phyloP scores from a whole-genome alignment of 1,140 invertebrate genomes.

The Zaprionus lachaisei region DNA sequence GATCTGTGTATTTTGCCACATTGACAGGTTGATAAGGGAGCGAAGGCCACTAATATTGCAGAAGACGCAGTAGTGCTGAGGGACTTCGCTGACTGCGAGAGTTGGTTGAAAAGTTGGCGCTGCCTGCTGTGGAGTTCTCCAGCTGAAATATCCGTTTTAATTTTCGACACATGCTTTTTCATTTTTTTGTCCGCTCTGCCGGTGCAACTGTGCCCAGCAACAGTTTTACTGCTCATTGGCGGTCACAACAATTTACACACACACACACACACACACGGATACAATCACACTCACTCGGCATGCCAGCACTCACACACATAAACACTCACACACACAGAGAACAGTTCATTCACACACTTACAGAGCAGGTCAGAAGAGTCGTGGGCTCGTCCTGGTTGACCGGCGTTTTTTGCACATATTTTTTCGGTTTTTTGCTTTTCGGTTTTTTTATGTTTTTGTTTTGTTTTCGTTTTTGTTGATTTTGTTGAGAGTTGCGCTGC shows the following conservation, averaged over 20 bases:
- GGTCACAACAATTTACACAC: constrained; percentile 59
- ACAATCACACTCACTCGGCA: background rate
- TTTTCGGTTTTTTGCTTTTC: constrained; percentile 35
- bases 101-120: background rate
- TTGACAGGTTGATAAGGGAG: background rate
- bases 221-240: constrained; percentile 79
- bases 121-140: background rate
- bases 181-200: constrained; percentile 38
- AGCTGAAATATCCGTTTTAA: constrained; percentile 41
- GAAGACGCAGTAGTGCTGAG: background rate
- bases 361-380: constrained; percentile 27
- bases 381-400: constrained; percentile 62
- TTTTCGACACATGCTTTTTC: constrained; percentile 66
- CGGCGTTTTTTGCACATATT: constrained; percentile 68
- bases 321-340: constrained; percentile 9
- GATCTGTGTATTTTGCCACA: background rate
- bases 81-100: background rate
- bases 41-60: background rate
- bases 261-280: background rate
- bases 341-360: constrained; percentile 35
- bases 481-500: constrained; percentile 58
- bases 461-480: constrained; percentile 55
- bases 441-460: constrained; percentile 23
- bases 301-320: background rate
- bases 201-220: constrained; percentile 61